A percentile compares a stretch with the other conserved stretches of the same genome.
These are phyloP conservation scores for Talpa occidentalis DNA, from an alignment of 2,113 vertebrate species.

Conservation along the genomic window DNA sequence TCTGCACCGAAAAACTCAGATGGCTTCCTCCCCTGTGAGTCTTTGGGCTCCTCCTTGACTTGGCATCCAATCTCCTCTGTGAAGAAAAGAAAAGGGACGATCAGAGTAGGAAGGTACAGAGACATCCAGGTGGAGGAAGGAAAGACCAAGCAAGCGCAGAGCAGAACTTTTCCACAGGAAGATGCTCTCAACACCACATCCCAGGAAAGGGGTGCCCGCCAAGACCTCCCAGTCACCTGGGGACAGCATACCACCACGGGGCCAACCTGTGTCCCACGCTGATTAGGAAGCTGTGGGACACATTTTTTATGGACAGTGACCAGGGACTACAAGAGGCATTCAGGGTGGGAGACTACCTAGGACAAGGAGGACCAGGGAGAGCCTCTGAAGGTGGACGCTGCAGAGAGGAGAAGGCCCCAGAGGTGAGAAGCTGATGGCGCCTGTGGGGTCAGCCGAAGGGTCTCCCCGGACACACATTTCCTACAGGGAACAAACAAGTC, in stretches of 20 bases:
- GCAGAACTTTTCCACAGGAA: no score
- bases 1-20: not conserved
- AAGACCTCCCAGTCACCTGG: no score
- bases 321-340: no score
- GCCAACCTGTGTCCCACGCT: rapidly evolving
- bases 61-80: not conserved
- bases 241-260: rapidly evolving
- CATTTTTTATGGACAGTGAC: not conserved
- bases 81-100: not conserved
- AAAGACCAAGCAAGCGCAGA: no score
- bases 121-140: not conserved
- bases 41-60: not conserved
- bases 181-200: no score
- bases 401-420: not conserved
- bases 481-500: not conserved
- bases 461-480: not conserved
- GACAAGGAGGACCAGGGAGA: not conserved
- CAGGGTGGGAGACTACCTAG: not conserved
- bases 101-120: not conserved
- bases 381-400: not conserved
- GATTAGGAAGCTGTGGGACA: not conserved
- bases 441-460: rapidly evolving
- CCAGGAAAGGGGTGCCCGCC: no score
- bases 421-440: rapidly evolving
- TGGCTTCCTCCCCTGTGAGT: rapidly evolving